Evolutionary conservation across 1,140 invertebrate genomes (phyloP).

Genomic region (Diploscapter pachys): DNA sequence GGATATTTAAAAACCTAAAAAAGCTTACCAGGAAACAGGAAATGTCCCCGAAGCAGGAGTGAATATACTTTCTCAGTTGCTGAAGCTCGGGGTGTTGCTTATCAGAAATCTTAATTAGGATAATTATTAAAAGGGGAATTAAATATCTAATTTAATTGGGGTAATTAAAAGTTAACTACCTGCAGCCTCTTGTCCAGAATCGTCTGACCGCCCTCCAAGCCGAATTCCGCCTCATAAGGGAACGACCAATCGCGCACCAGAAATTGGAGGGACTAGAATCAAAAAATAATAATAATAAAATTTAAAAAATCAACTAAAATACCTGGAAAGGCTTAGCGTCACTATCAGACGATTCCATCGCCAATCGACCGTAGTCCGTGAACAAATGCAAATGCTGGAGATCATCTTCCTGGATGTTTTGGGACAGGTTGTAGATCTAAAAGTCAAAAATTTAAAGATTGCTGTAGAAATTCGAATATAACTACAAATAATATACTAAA

Average conservation of each 20-base stretch:
- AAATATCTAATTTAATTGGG: conserved; percentile 26
- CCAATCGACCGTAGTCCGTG: conserved; percentile 91
- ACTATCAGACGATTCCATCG: conserved; percentile 75
- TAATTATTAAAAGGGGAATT: conserved; percentile 10
- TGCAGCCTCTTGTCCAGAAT: conserved; percentile 81
- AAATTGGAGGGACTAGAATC: conserved; percentile 78
- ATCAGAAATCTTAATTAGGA: conserved; percentile 68
- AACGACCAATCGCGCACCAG: conserved; percentile 96
- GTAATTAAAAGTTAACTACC: conserved; percentile 61
- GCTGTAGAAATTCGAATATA: background rate
- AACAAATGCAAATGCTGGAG: conserved; percentile 72
- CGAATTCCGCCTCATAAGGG: conserved; percentile 92
- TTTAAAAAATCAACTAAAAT: background rate
- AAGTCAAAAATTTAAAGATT: conserved; percentile 24
- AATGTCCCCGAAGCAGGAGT: conserved; percentile 88
- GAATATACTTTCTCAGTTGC: conserved; percentile 85
- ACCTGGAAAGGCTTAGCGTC: conserved; percentile 74
- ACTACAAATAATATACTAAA: background rate
- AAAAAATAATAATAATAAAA: conserved; percentile 16
- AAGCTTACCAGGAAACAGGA: conserved; percentile 75
- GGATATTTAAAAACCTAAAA: too few relatives aligned
- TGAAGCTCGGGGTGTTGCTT: conserved; percentile 91
- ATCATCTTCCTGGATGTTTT: conserved; percentile 66
- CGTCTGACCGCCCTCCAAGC: conserved; percentile 78
- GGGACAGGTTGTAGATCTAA: conserved; percentile 65